Conservation (phyloP, 2,113 vertebrate genomes). For the Oenanthe melanoleuca region DNA sequence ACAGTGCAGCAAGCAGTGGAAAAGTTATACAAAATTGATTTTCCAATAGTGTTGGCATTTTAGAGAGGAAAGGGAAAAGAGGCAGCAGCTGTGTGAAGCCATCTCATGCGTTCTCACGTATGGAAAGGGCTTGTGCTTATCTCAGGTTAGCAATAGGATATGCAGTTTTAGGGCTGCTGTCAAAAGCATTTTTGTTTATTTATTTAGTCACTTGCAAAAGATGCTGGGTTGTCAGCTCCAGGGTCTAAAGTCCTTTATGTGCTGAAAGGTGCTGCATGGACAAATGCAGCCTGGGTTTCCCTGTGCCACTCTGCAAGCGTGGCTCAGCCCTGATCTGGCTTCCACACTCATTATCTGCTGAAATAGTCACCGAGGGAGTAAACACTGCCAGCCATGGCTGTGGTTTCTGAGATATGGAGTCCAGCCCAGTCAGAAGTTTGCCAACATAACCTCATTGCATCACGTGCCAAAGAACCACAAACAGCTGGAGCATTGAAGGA, state of each 20-base stretch:
- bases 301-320: neutral
- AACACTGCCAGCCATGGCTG: neutral
- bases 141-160: neutral
- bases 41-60: slow-evolving; percentile 25
- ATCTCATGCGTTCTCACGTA: neutral
- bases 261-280: neutral
- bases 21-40: slow-evolving; percentile 25
- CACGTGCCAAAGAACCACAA: neutral
- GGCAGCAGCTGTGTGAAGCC: neutral
- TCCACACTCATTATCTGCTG: neutral
- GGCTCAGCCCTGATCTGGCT: slow-evolving; percentile 1
- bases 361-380: slow-evolving; percentile 18
- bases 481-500: neutral
- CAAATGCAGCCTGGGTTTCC: neutral
- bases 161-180: neutral
- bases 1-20: neutral
- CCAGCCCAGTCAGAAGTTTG: slow-evolving; percentile 14
- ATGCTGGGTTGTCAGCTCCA: neutral
- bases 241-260: neutral
- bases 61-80: neutral
- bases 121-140: slow-evolving; percentile 41
- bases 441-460: slow-evolving; percentile 34
- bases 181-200: neutral
- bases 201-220: slow-evolving; percentile 23
- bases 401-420: slow-evolving; percentile 32